phyloP scores from a whole-genome alignment of 2,113 vertebrate species.

The Ammodytes marinus region DNA sequence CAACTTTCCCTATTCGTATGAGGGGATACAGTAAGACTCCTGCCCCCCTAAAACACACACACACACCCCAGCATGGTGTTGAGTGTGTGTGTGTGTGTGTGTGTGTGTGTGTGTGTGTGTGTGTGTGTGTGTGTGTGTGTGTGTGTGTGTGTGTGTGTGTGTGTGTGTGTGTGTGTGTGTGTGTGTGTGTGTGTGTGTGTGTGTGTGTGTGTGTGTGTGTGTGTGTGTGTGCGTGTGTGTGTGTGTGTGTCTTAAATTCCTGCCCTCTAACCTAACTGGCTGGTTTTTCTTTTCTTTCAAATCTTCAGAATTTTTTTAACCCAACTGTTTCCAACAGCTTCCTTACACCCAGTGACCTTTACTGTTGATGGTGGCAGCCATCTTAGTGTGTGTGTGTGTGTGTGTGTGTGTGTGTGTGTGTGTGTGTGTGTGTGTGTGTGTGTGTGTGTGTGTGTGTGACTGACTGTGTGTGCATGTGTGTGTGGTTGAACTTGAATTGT shows the following conservation, averaged over 20 bases:
- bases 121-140: constrained; percentile 4
- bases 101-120: background rate
- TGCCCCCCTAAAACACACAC: no score
- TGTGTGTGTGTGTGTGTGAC: background rate
- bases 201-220: constrained; percentile 23
- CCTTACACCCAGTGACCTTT: constrained; percentile 44
- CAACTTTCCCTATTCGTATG: no score
- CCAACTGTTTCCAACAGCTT: constrained; percentile 40
- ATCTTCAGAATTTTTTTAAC: constrained; percentile 42
- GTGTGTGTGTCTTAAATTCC: background rate
- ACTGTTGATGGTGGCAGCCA: constrained; percentile 57
- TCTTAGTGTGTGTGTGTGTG: constrained; percentile 54
- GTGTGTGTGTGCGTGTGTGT: background rate
- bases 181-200: constrained; percentile 27
- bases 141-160: constrained; percentile 11
- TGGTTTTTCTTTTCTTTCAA: constrained; percentile 18
- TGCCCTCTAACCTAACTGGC: background rate
- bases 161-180: no score
- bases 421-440: background rate
- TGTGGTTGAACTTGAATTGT: no score
- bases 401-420: background rate
- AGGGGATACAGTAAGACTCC: no score
- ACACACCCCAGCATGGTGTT: no score
- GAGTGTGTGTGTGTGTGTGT: no score
- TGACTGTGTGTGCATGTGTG: background rate